phyloP scores from a whole-genome alignment of 2,113 vertebrate genomes.

The Ancistrus triradiatus region DNA sequence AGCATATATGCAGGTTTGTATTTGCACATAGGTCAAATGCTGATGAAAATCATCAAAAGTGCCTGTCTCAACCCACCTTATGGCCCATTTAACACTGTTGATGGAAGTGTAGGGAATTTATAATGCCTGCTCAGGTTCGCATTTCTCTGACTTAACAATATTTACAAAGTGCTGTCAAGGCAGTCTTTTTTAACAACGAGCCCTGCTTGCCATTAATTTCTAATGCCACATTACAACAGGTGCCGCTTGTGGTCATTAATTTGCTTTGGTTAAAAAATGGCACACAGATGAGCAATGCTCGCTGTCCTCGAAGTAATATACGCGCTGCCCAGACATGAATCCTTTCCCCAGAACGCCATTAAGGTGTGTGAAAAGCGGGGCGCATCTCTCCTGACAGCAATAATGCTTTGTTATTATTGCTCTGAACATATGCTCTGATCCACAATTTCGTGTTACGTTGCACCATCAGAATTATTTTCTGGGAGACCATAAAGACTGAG shows the following conservation, averaged over 20 bases:
- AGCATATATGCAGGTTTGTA: conserved; percentile 16
- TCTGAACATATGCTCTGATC: conserved; percentile 84
- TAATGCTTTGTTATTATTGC: conserved; percentile 93
- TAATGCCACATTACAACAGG: conserved; percentile 49
- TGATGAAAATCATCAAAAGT: conserved; percentile 31
- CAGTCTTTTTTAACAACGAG: conserved; percentile 37
- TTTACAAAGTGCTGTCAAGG: conserved; percentile 42
- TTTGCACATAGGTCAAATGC: conserved; percentile 24
- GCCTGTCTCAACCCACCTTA: conserved; percentile 25
- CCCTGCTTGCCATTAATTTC: conserved; percentile 46
- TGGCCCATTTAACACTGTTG: conserved; percentile 33
- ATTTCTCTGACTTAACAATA: conserved; percentile 47
- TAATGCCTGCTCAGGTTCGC: conserved; percentile 27
- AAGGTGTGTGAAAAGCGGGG: conserved; percentile 87
- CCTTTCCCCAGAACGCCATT: conserved; percentile 82
- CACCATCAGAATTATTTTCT: conserved; percentile 82
- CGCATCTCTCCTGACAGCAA: conserved; percentile 87
- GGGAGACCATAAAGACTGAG: conserved; percentile 88
- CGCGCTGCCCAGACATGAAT: conserved; percentile 82
- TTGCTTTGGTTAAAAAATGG: conserved; percentile 81
- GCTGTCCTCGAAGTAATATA: conserved; percentile 85
- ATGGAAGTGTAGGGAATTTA: conserved; percentile 37
- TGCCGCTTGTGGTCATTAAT: conserved; percentile 78
- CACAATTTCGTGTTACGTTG: conserved; percentile 48
- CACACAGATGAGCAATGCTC: conserved; percentile 83